Evolutionary conservation across 2,888 invertebrate genomes (phyloP), one percentile per base, ranked within the genome.

Genomic region (Lumbricus terrestris): DNA sequence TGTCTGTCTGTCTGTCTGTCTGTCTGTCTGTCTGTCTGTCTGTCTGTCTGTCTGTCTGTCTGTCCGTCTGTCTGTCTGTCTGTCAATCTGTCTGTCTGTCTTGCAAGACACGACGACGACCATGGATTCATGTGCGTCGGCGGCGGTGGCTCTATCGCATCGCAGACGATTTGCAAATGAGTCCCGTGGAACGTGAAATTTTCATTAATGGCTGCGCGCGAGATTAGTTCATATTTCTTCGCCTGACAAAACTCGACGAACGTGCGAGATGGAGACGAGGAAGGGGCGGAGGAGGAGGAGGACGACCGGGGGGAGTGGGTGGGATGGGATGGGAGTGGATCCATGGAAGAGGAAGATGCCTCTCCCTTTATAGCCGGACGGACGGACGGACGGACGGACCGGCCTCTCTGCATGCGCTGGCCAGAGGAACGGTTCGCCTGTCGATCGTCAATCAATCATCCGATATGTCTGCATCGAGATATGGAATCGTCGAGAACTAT

Each of bases 91-190:
- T 85, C 35, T 37, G 85, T 85, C 35, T 82, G 82, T 35, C 33
- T 29, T 35, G 33, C 18, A 33, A 85, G 85, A n/a, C n/a, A n/a
- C n/a, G n/a, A n/a, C n/a, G n/a, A n/a, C n/a, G n/a, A 69, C 90
- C 85, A n/a, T 42, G 33, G 38, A 29, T 38, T 23, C 38, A 35
- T 29, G 11, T 42, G 69, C 47, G 89, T 34, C n/a, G n/a, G n/a
- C n/a, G n/a, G n/a, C n/a, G n/a, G n/a, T n/a, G n/a, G n/a, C 89
- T 89, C 90, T 82, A 88, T 90, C 82, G 42, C 82, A 37, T 37
- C 85, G 89, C 88, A 90, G 89, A 89, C 90, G 38, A 90, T 90
- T 90, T 90, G 90, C 90, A 90, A 90, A 90, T 91, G 88, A 85
- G 85, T 82, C 89, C 89, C 88, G 42, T 89, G 90, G 88, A 89